A percentile compares a stretch with the other conserved stretches of the same genome.
Evolutionary conservation across 2,888 invertebrate species (phyloP).

Genomic region (Pristionchus maxplancki): DNA sequence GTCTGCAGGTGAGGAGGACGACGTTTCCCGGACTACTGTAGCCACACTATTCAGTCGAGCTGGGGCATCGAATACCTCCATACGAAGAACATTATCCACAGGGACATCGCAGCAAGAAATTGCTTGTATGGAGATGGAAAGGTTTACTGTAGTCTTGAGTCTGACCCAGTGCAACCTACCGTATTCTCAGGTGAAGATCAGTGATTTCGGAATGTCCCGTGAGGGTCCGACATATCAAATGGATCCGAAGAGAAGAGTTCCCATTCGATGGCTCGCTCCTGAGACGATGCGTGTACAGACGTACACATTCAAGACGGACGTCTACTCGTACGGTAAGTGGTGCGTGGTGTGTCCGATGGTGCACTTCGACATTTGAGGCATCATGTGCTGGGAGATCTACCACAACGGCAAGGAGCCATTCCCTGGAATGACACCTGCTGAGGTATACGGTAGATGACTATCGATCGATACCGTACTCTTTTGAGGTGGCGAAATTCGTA

Average conservation of each 20-base stretch:
- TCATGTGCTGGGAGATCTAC: conserved; percentile 50
- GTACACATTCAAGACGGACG: conserved; percentile 39
- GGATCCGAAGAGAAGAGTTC: conserved; percentile 54
- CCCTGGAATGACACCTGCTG: conserved; percentile 16
- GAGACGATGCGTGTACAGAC: conserved; percentile 40
- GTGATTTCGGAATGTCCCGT: conserved; percentile 57
- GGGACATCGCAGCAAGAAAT: conserved; percentile 51
- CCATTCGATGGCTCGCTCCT: conserved; percentile 53
- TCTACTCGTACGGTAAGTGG: conserved; percentile 38
- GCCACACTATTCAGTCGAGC: conserved; percentile 20
- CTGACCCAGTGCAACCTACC: not conserved
- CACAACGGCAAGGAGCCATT: conserved; percentile 50
- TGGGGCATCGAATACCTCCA: conserved; percentile 57
- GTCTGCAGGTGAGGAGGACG: conserved; percentile 53
- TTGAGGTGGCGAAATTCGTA: conserved; percentile 2
- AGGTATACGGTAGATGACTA: not conserved
- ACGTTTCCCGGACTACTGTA: conserved; percentile 4
- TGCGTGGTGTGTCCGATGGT: conserved; percentile 2
- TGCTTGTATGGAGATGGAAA: conserved; percentile 53
- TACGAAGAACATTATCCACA: conserved; percentile 49
- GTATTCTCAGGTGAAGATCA: conserved; percentile 56
- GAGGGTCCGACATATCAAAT: conserved; percentile 58
- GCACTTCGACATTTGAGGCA: conserved; percentile 9
- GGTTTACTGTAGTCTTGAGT: not conserved
- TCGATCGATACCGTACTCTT: not conserved